Percentiles rank a stretch among this genome's conserved stretches.
phyloP scores from a whole-genome alignment of 2,797 vertebrate species.

The Gallinago nigripennis region DNA sequence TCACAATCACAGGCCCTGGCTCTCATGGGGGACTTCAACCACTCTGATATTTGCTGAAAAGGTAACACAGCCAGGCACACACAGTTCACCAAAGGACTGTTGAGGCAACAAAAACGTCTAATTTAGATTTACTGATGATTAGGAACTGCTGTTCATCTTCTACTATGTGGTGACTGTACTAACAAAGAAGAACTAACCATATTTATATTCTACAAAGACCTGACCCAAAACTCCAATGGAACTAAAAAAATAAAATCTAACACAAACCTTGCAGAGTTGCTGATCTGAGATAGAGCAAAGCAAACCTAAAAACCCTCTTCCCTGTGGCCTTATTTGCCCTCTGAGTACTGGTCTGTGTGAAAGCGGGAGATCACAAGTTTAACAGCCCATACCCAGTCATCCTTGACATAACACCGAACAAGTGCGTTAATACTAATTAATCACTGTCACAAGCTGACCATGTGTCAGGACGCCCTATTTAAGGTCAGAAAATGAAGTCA shows the following conservation, averaged over 20 bases:
- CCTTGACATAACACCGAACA: not conserved
- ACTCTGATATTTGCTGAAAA: not conserved
- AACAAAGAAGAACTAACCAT: not conserved
- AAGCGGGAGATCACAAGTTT: not conserved
- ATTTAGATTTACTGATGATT: not conserved
- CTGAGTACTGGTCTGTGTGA: not conserved
- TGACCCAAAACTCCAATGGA: not conserved
- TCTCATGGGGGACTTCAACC: not conserved
- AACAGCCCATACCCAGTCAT: not conserved
- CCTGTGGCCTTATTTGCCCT: not conserved
- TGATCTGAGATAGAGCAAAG: not conserved
- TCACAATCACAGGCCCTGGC: not conserved
- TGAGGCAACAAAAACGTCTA: not conserved
- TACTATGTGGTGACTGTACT: not conserved
- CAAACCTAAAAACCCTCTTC: not conserved
- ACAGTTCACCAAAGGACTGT: not conserved
- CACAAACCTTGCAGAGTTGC: not conserved
- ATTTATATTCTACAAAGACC: not conserved
- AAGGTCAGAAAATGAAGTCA: conserved; percentile 23
- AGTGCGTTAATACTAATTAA: conserved; percentile 38
- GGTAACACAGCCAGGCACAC: not conserved
- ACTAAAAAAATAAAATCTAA: not conserved
- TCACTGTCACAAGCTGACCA: conserved; percentile 10
- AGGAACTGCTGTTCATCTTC: not conserved
- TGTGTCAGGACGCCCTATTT: not conserved